phyloP scores from a whole-genome alignment of 1,140 invertebrate genomes.

The Eulimnadia texana region DNA sequence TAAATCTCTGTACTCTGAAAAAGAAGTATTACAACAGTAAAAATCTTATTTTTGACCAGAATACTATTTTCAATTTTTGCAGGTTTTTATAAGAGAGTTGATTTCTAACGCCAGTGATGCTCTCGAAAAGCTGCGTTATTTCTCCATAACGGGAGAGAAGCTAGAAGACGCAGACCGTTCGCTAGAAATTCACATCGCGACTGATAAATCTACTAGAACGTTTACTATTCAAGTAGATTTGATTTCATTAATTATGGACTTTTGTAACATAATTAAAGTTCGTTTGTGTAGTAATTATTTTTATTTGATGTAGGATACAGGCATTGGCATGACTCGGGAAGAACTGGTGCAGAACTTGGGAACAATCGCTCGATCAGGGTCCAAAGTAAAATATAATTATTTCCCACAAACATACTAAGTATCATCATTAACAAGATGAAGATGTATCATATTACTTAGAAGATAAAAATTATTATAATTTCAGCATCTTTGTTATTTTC shows the following conservation, averaged over 20 bases:
- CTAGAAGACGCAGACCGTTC: conserved; percentile 24
- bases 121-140: conserved; percentile 74
- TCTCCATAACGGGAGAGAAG: conserved; percentile 39
- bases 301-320: conserved; percentile 50
- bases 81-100: conserved; percentile 88
- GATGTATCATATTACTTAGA: no score
- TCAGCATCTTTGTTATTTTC: conserved; percentile 16
- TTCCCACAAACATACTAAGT: no score
- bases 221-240: conserved; percentile 68
- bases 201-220: conserved; percentile 70
- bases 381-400: no score
- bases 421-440: no score
- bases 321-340: conserved; percentile 86
- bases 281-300: conserved; percentile 1
- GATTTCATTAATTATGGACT: background rate
- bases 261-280: conserved; percentile 3
- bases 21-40: conserved; percentile 50
- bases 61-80: conserved; percentile 17
- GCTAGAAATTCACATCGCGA: conserved; percentile 76
- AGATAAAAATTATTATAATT: background rate
- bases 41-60: background rate
- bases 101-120: conserved; percentile 97
- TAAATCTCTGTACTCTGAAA: conserved; percentile 90
- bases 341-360: conserved; percentile 83
- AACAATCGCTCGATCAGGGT: conserved; percentile 88